Base-by-base conservation (phyloP, 37 sponge, comb jelly and placozoan genomes). In the Beroe forskalii region DNA sequence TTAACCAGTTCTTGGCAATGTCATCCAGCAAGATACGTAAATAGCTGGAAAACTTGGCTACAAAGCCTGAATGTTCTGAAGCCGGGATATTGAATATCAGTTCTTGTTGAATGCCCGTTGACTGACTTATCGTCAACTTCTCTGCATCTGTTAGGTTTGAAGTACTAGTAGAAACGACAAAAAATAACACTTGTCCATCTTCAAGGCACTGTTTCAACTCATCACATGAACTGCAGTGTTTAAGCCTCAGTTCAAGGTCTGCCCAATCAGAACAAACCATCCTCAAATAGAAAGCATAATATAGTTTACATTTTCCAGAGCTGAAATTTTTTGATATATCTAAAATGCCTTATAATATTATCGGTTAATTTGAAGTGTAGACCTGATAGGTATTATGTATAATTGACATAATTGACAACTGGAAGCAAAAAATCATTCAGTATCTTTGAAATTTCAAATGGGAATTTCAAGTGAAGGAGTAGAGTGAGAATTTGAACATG, bases 141-240 rank as follows among this genome's bases (percentile, higher is more conserved):
- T 80, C 86, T 44, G 86, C 24, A 44, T 80, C 86, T 38, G 86
- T 80, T 1, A 80, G 55, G 42, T 80, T 80, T 4, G 86, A 80
- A 24, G 86, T 25, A 80, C 86, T 80, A 6, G 86, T 28, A 43
- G 86, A 80, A 44, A 44, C 30, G n/a, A 80, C 86, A 24, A 80
- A 80, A 25, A 80, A 80, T 43, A 80, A 38, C 3, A 24, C 14
- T 80, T 80, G 86, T 28, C 43, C 30, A 40, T 80, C 86, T 80
- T 80, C 86, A 80, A 80, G 86, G 55, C 86, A 43, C 48, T 80
- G 43, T n/a, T 30, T 80, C n/a, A 80, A 23, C 17, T 80, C 86
- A 12, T 80, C 55, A 17, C 40, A 19, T 6, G 55, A 41, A 24
- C 55, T 25, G 30, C 48, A 80, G 30, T 44, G 86, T 23, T 44